Evolutionary conservation across 2,113 vertebrate species (phyloP).

Genomic region (Alligator mississippiensis): DNA sequence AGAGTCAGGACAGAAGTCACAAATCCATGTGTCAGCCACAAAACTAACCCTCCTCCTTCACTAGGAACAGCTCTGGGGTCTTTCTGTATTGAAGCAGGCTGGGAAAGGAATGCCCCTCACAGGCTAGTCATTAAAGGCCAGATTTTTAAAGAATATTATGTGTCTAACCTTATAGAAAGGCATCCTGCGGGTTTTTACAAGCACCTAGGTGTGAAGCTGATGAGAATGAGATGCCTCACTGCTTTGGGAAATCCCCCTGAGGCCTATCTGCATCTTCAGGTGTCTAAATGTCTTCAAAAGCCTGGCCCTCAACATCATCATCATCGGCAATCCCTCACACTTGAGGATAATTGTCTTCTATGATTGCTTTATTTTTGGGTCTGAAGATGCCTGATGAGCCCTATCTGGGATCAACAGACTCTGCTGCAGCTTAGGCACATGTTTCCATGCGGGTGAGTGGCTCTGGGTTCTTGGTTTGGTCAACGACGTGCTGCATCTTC

Average conservation of each 20-base stretch:
- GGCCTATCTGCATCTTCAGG: not conserved
- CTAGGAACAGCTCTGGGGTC: not conserved
- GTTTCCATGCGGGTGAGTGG: no score
- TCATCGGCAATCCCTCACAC: no score
- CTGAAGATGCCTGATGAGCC: no score
- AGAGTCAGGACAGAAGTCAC: rapidly evolving
- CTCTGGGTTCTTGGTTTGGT: no score
- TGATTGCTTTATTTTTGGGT: no score
- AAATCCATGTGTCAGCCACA: rapidly evolving
- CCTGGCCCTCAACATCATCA: not conserved
- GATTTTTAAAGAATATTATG: not conserved
- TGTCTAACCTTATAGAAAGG: not conserved
- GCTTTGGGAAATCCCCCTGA: not conserved
- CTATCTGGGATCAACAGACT: no score
- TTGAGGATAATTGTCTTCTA: no score
- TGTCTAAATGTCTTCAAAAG: not conserved
- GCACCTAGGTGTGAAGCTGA: rapidly evolving
- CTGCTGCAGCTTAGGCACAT: no score
- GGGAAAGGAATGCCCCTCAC: not conserved
- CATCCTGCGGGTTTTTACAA: not conserved
- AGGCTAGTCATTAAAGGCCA: not conserved
- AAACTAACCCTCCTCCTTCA: not conserved
- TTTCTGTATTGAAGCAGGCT: not conserved
- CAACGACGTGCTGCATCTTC: no score
- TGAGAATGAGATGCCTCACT: not conserved